Base-by-base conservation (phyloP, 1,140 invertebrate genomes). In the Caenorhabditis remanei region DNA sequence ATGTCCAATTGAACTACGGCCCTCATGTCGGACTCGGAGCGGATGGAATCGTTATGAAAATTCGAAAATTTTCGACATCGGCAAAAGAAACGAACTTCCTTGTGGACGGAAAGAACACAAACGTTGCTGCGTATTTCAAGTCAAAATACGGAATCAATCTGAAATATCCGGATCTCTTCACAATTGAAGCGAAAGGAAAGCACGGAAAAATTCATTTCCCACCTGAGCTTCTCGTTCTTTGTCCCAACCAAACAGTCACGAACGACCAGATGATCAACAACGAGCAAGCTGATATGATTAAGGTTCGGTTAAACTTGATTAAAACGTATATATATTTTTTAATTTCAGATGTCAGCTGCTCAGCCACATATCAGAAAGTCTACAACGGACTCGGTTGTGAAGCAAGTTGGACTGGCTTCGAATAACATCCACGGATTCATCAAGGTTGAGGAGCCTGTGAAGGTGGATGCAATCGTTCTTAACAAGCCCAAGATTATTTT, bases 231-330 rank as follows among this genome's bases (percentile, higher is more conserved):
- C 71, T 79, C n/a, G 40, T 79, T 21, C n/a, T 79, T 0, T 48
- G 43, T 14, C 46, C 71, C 4, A n/a, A 14, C 4, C 71, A 79
- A 24, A 79, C 71, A 7, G 71, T 79, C 21, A 79, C 71, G 4
- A 79, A 79, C 24, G 71, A 79, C 14, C 71, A 79, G 14, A 79
- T 79, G 71, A 79, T 79, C 71, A 79, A 79, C 46, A 79, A 79
- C 19, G 71, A 79, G 46, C 71, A 79, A 24, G 71, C 71, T 13
- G 71, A 79, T 24, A 79, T 79, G 71, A 79, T 79, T 24, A 79
- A 50, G 46, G 71, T 79, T 8, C 11, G 24, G 32, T 71, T 7
- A 6, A 19, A 11, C 9, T 32, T 63, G 1, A 3, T 8, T 63
- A 32, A 0, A 32, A 5, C 24, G 11, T 19, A 21, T 32, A 8